Base-by-base conservation (phyloP, 37 sponge, comb jelly and placozoan genomes). In the Ephydatia muelleri region DNA sequence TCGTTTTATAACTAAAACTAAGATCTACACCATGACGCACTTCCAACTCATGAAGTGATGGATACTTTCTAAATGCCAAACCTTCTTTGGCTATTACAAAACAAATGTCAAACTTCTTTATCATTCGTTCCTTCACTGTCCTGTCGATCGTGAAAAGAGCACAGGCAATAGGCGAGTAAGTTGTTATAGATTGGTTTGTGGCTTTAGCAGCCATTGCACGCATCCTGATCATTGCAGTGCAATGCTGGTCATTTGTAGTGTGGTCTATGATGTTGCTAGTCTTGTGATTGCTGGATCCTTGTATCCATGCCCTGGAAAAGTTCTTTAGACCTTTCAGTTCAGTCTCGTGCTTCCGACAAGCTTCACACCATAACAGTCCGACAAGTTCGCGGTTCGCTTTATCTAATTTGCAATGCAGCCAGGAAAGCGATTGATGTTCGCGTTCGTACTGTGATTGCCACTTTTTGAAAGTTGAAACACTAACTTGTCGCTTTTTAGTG, bases 241-340 rank as follows among this genome's bases (percentile, higher is more conserved):
- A 30, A 75, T 86, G 88, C 49, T 87, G 80, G 23, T 76, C 77
- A n/a, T 70, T 43, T 4, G 77, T 37, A 77, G 69, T 68, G 68
- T 87, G 88, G 77, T 87, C 88, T 70, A 87, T 33, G 29, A 87
- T 30, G 76, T 75, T 87, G 87, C 82, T 87, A 38, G 87, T 87
- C 25, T 76, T 36, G 5, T 80, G 87, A 39, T 86, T 86, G 23
- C 31, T 67, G 13, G 87, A 73, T 36, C 87, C 81, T 73, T 36
- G 35, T 21, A 86, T 36, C 87, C 87, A 86, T 49, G 75, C 87
- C 22, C 28, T 16, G 8, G 80, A 86, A 47, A 71, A 86, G 74
- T 85, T 86, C 74, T 86, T 86, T 80, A 86, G 70, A 29, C 38
- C 27, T 14, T 81, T 57, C 23, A 86, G 79, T 67, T 73, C 80